phyloP scores from a whole-genome alignment of 2,113 vertebrate species.

The Malaclemys terrapin region DNA sequence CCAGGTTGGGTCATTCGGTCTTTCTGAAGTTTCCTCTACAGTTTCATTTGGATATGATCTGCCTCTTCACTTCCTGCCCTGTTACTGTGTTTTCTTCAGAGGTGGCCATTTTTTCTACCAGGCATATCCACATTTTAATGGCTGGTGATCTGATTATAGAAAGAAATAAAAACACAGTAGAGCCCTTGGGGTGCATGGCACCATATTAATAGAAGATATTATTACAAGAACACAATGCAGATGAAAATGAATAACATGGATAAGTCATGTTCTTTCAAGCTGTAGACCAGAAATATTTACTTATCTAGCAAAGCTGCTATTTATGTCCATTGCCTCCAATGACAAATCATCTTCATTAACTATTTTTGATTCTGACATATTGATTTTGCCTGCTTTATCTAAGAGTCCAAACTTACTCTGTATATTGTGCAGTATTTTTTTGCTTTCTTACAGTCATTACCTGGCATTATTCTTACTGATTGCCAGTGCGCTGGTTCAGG shows the following conservation, averaged over 20 bases:
- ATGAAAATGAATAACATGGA: background rate
- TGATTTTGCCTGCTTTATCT: background rate
- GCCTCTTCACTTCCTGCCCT: accelerated
- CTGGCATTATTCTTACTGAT: background rate
- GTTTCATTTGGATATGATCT: background rate
- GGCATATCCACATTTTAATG: background rate
- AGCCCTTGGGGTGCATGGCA: background rate
- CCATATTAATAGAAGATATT: accelerated
- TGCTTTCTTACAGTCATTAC: background rate
- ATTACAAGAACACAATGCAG: background rate
- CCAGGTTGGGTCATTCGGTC: background rate
- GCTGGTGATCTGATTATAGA: background rate
- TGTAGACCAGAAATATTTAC: background rate
- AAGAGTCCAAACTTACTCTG: background rate
- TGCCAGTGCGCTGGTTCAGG: background rate
- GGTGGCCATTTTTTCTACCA: background rate
- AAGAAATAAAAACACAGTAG: background rate
- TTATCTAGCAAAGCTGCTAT: background rate
- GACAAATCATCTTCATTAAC: background rate
- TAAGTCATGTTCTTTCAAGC: background rate
- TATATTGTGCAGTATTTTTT: background rate
- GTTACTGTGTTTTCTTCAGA: accelerated
- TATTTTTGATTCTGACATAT: background rate
- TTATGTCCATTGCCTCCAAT: accelerated
- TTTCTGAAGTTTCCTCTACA: background rate